Evolutionary conservation across 30 jellyfish, hydroid and myxozoan genomes (phyloP).

Genomic region (Hydra vulgaris): DNA sequence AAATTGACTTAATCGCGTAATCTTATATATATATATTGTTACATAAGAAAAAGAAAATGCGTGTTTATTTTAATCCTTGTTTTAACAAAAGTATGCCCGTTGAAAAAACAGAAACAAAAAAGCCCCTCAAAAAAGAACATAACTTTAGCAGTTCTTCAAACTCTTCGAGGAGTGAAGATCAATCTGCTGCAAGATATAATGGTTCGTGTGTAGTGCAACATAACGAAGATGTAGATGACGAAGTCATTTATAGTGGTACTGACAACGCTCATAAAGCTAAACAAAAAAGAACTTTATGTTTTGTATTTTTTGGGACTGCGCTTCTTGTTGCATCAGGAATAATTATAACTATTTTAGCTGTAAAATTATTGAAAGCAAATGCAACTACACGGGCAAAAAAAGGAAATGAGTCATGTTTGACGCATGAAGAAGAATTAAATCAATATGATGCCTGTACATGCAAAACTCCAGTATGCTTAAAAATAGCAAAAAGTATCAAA

Average conservation of each 20-base stretch:
- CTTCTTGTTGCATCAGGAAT: neutral
- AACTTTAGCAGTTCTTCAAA: neutral
- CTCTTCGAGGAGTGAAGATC: neutral
- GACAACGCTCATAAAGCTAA: neutral
- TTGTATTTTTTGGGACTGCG: neutral
- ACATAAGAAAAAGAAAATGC: neutral
- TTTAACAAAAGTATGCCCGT: slow-evolving; percentile 6
- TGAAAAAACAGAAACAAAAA: slow-evolving; percentile 9
- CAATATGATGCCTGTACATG: neutral
- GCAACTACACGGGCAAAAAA: neutral
- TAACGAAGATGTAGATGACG: neutral
- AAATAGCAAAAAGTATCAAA: slow-evolving; percentile 1
- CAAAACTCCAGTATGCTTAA: slow-evolving; percentile 11
- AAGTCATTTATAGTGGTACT: neutral
- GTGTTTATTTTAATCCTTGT: slow-evolving; percentile 20
- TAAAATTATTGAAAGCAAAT: neutral
- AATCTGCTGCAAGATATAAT: neutral
- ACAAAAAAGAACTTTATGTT: neutral
- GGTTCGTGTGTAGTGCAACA: neutral
- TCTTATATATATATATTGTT: no score
- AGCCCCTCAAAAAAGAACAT: neutral
- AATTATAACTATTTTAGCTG: neutral
- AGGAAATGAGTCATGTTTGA: neutral
- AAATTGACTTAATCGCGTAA: no score
- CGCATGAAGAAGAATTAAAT: neutral